phyloP scores from a whole-genome alignment of 2,888 invertebrate species.

The Andrena flavipes region DNA sequence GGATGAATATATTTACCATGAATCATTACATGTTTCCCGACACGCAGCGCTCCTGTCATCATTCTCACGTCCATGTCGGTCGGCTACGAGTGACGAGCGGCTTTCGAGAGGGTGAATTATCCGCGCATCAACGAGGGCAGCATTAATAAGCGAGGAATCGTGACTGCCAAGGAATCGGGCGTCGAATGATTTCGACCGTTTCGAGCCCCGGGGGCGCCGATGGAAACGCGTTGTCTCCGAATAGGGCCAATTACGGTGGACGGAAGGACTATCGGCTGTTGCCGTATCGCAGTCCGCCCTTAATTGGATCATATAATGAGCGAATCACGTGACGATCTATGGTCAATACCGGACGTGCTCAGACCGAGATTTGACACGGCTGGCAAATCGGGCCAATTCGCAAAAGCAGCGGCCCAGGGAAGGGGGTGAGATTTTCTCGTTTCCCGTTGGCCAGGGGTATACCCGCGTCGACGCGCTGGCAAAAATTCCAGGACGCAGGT shows the following conservation, averaged over 20 bases:
- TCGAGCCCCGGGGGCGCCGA: slow-evolving; percentile 77
- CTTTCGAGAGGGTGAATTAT: slow-evolving; percentile 32
- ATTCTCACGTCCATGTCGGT: neutral
- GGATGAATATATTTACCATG: neutral
- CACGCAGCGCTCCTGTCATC: neutral
- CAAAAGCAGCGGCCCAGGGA: neutral
- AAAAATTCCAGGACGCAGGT: neutral
- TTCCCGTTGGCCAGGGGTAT: neutral
- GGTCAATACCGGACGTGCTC: slow-evolving; percentile 82
- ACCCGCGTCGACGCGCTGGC: neutral
- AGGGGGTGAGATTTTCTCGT: slow-evolving; percentile 29
- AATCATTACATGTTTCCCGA: neutral
- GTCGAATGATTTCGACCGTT: slow-evolving; percentile 66
- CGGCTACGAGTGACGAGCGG: slow-evolving; percentile 15
- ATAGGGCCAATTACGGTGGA: slow-evolving; percentile 81
- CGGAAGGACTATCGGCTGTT: slow-evolving; percentile 77
- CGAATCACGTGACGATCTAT: slow-evolving; percentile 78
- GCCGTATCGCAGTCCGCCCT: slow-evolving; percentile 78
- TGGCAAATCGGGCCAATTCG: slow-evolving; percentile 81
- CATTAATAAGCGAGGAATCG: slow-evolving; percentile 72
- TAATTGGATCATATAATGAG: slow-evolving; percentile 82
- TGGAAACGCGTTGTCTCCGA: slow-evolving; percentile 83
- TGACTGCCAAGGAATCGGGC: slow-evolving; percentile 73
- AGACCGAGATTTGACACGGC: slow-evolving; percentile 82
- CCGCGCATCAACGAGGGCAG: slow-evolving; percentile 37